A percentile compares a stretch with the other conserved stretches of the same genome.
phyloP scores from a whole-genome alignment of 2,113 vertebrate genomes.

The Tilapia sparmanii region DNA sequence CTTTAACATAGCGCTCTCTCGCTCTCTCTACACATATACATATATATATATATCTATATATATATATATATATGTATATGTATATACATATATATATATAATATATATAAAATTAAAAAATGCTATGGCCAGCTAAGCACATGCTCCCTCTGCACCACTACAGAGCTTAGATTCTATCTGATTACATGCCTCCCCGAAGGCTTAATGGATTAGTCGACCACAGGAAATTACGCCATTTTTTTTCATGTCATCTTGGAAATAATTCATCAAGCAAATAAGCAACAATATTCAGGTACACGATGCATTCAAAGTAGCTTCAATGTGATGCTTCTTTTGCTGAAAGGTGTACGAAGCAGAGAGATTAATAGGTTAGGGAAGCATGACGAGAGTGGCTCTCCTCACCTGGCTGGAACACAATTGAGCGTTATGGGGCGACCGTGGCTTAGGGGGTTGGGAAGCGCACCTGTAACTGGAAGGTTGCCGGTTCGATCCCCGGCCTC shows the following conservation, averaged over 20 bases:
- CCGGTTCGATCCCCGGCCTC: no score
- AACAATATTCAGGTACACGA: background rate
- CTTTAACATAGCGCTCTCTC: background rate
- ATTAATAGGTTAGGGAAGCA: background rate
- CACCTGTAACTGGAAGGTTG: no score
- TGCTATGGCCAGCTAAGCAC: background rate
- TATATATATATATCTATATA: no score
- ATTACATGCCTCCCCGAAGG: background rate
- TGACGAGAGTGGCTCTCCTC: background rate
- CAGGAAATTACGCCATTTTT: background rate
- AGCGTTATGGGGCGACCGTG: no score
- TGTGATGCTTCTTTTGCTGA: background rate
- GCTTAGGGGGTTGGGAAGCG: no score
- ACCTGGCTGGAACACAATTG: background rate
- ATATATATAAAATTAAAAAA: background rate
- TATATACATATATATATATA: no score
- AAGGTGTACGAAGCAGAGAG: background rate
- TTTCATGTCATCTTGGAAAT: background rate
- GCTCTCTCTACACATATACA: no score
- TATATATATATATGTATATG: no score
- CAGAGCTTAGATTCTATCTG: background rate
- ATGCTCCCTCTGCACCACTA: background rate
- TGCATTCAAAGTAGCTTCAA: background rate
- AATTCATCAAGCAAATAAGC: background rate
- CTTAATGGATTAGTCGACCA: background rate